A percentile compares a stretch with the other conserved stretches of the same genome.
Conservation (phyloP, 2,888 invertebrate species). For the Therioaphis trifolii region DNA sequence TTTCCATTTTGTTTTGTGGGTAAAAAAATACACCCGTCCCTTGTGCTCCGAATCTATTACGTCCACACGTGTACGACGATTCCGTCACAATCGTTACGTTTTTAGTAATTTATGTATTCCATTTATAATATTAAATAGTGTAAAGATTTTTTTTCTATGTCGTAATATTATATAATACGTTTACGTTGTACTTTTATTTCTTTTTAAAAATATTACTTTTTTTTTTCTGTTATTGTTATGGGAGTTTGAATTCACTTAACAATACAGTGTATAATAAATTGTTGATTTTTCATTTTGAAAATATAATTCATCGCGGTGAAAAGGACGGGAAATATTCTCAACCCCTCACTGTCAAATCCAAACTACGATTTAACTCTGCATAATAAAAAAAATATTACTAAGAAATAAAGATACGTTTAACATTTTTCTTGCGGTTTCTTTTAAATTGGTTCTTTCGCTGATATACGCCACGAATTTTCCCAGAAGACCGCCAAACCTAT, state of each 20-base stretch:
- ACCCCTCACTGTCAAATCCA: constrained; percentile 7
- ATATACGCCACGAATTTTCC: not conserved
- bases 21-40: no score
- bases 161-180: no score
- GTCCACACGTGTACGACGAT: no score
- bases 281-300: constrained; percentile 38
- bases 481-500: not conserved
- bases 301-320: constrained; percentile 11
- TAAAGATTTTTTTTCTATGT: no score
- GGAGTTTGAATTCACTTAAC: constrained; percentile 22
- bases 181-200: not conserved
- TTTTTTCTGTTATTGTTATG: not conserved
- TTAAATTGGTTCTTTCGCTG: not conserved
- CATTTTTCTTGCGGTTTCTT: not conserved
- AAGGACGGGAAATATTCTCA: constrained; percentile 35
- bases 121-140: no score
- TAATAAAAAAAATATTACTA: not conserved
- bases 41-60: no score
- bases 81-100: not conserved
- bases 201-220: constrained; percentile 14
- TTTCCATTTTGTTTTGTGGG: no score
- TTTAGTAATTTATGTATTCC: not conserved
- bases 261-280: constrained; percentile 14
- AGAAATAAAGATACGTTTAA: not conserved
- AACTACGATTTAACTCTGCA: not conserved